These are phyloP conservation scores for Pedetes capensis DNA, from an alignment of 2,113 vertebrate genomes.

Conservation along the genomic window DNA sequence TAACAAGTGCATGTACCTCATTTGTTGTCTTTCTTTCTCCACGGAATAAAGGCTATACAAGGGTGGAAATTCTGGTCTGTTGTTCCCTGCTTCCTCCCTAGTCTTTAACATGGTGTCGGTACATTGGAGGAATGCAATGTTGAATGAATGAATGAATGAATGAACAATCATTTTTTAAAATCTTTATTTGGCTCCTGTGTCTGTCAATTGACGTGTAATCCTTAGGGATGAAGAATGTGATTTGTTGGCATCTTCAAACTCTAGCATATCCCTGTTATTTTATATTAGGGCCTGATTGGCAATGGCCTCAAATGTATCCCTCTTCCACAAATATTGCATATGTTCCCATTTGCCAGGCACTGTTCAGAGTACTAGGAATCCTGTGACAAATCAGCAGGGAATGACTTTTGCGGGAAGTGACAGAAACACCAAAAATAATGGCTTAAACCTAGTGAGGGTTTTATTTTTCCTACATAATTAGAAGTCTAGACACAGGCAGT, in stretches of 20 bases:
- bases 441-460: background rate
- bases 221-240: background rate
- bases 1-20: background rate
- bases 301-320: background rate
- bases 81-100: background rate
- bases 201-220: background rate
- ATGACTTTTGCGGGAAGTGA: constrained; percentile 14
- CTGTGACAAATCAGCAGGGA: background rate
- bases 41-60: background rate
- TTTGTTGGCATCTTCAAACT: background rate
- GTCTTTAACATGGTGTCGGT: background rate
- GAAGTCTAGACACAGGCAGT: constrained; percentile 1
- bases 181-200: background rate
- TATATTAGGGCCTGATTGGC: background rate
- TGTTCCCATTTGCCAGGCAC: background rate
- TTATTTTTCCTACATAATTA: constrained; percentile 32
- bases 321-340: background rate
- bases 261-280: background rate
- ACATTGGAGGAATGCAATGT: background rate
- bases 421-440: constrained; percentile 12
- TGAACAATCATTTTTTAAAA: background rate
- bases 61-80: background rate
- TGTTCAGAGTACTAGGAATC: background rate
- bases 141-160: background rate
- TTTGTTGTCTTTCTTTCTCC: background rate